Evolutionary conservation across 2,113 vertebrate genomes (phyloP).

Genomic region (Corydoras maculifer): DNA sequence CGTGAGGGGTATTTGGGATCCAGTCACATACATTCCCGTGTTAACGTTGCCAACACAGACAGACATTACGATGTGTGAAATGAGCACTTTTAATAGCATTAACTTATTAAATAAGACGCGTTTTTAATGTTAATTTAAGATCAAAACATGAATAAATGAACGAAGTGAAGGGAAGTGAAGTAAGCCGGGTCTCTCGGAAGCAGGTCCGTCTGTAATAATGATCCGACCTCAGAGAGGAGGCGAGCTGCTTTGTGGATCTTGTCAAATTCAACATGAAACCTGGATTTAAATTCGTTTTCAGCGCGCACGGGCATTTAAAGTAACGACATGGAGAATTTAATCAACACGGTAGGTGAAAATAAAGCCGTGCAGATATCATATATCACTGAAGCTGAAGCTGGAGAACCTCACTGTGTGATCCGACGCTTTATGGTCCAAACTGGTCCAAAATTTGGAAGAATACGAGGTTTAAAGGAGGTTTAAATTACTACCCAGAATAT

Average conservation of each 20-base stretch:
- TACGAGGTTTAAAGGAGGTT: too few relatives aligned
- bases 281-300: neutral
- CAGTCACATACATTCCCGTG: neutral
- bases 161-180: neutral
- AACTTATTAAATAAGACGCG: too few relatives aligned
- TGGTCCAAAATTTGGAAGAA: too few relatives aligned
- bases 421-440: too few relatives aligned
- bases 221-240: slow-evolving; percentile 3
- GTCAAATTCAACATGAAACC: neutral
- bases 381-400: neutral
- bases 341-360: slow-evolving; percentile 46
- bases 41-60: neutral
- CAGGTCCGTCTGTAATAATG: slow-evolving; percentile 18
- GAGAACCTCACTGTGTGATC: too few relatives aligned
- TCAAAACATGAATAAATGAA: neutral
- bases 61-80: neutral
- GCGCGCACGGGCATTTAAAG: neutral
- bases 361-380: neutral
- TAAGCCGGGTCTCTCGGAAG: slow-evolving; percentile 4
- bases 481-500: too few relatives aligned
- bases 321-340: slow-evolving; percentile 49
- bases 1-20: neutral
- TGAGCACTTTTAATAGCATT: neutral
- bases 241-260: neutral
- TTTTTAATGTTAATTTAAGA: too few relatives aligned